These are phyloP conservation scores for Sebastes schlegelii DNA, from an alignment of 2,113 vertebrate genomes.

Conservation along the genomic window DNA sequence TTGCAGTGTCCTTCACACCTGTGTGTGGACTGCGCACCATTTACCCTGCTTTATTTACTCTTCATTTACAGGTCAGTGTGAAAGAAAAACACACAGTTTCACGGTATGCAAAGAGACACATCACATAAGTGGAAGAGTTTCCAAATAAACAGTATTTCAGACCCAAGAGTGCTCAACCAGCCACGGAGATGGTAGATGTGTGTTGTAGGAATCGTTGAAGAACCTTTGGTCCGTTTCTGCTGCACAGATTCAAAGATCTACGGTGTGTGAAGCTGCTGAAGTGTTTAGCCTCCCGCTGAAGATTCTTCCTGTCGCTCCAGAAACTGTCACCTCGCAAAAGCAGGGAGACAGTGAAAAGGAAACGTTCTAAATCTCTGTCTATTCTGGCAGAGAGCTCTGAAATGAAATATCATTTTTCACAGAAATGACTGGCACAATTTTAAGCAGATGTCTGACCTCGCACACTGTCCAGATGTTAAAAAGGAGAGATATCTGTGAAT, in stretches of 20 bases:
- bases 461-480: conserved; percentile 53
- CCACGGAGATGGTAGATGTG: not conserved
- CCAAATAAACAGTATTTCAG: not conserved
- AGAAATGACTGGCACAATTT: conserved; percentile 61
- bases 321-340: conserved; percentile 44
- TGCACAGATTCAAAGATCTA: conserved; percentile 11
- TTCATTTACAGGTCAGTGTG: conserved; percentile 74
- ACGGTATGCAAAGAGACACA: conserved; percentile 34
- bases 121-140: conserved; percentile 34
- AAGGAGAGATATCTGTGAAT: conserved; percentile 15
- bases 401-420: conserved; percentile 48
- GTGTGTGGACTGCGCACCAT: conserved; percentile 38
- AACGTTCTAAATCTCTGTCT: conserved; percentile 60
- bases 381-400: conserved; percentile 45
- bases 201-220: too few relatives aligned
- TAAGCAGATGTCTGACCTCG: conserved; percentile 45
- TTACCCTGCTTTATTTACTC: conserved; percentile 65
- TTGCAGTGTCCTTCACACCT: conserved; percentile 60
- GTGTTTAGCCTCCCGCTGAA: conserved; percentile 18
- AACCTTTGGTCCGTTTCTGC: not conserved
- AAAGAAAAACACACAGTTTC: conserved; percentile 70
- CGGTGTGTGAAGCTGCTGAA: conserved; percentile 22
- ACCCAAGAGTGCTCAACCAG: not conserved
- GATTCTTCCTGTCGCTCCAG: conserved; percentile 9
- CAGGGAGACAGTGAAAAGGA: conserved; percentile 51